Evolutionary conservation across 2,797 vertebrate species (phyloP).

Genomic region (Chelidonichthys spinosus): DNA sequence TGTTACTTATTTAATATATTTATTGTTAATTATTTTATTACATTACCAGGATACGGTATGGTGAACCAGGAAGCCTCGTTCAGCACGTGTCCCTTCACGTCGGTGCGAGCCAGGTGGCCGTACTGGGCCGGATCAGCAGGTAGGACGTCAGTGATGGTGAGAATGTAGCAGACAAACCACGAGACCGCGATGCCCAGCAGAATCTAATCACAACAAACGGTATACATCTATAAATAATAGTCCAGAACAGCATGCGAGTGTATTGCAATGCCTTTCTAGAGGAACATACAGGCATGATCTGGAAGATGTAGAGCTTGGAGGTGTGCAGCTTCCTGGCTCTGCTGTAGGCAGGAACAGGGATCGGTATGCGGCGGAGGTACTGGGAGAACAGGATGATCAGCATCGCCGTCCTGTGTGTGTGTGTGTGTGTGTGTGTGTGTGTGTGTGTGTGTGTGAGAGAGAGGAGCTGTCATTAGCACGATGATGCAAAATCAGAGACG

Average conservation of each 20-base stretch:
- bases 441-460: constrained; percentile 26
- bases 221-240: no score
- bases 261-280: constrained; percentile 1
- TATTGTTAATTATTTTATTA: no score
- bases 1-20: no score
- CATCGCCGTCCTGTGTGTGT: constrained; percentile 85
- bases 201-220: constrained; percentile 80
- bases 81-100: constrained; percentile 86
- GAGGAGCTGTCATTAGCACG: constrained; percentile 16
- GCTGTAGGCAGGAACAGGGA: constrained; percentile 86
- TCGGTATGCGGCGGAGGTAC: constrained; percentile 87
- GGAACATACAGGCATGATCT: constrained; percentile 90
- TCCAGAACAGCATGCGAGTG: neutral
- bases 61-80: constrained; percentile 90
- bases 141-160: constrained; percentile 88
- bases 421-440: constrained; percentile 50
- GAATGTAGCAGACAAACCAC: constrained; percentile 90
- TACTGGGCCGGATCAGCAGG: constrained; percentile 83
- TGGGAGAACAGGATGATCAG: constrained; percentile 95
- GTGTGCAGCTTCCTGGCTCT: constrained; percentile 83
- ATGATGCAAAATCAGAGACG: constrained; percentile 3
- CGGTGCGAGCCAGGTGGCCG: constrained; percentile 90
- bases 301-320: constrained; percentile 87
- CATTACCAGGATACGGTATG: constrained; percentile 95
- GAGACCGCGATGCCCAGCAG: constrained; percentile 91